Evolutionary conservation across 2,797 vertebrate genomes (phyloP).

Genomic region (Molossus alvarezi): DNA sequence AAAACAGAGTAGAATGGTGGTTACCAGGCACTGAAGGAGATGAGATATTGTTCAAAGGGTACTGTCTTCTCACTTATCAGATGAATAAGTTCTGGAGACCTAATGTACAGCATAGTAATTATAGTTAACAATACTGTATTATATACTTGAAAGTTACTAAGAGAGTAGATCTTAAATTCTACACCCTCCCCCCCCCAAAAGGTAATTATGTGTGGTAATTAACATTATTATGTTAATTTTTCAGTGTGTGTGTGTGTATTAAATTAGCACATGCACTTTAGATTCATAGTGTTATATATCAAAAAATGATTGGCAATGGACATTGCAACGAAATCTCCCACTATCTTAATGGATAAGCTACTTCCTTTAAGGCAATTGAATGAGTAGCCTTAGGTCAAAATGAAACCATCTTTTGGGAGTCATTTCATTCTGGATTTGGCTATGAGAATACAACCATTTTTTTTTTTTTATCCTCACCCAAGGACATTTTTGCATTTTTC

Average conservation of each 20-base stretch:
- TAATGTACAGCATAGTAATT: neutral
- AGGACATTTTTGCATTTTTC: no score
- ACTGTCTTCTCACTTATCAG: neutral
- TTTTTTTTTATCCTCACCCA: neutral
- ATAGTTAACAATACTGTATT: neutral
- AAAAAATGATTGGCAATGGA: neutral
- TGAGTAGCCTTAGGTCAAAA: conserved; percentile 27
- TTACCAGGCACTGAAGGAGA: neutral
- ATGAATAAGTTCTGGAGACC: neutral
- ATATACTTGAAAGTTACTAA: neutral
- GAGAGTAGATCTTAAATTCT: neutral
- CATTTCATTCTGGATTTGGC: conserved; percentile 28
- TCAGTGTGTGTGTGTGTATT: neutral
- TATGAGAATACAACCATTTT: neutral
- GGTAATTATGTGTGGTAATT: neutral
- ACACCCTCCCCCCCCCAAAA: neutral
- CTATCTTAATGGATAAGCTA: neutral
- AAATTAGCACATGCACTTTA: neutral
- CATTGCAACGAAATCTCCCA: conserved; percentile 46
- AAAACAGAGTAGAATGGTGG: neutral
- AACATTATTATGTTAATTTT: neutral
- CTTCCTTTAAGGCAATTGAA: conserved; percentile 35
- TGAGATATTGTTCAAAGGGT: neutral
- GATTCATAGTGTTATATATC: neutral
- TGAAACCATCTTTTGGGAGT: conserved; percentile 42